phyloP scores from a whole-genome alignment of 2,797 vertebrate genomes.

The Myotis pilosus region DNA sequence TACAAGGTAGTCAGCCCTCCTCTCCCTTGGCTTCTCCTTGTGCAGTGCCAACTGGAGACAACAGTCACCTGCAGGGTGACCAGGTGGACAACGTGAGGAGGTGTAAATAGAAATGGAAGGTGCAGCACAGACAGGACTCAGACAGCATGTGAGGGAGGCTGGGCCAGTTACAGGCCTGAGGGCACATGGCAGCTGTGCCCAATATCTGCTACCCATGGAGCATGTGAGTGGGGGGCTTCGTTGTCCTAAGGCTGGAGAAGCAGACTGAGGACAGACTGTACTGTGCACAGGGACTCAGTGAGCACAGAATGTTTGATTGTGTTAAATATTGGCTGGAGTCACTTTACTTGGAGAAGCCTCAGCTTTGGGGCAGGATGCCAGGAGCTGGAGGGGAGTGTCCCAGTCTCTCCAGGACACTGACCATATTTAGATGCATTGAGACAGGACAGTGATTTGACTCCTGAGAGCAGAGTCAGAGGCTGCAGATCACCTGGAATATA shows the following conservation, averaged over 20 bases:
- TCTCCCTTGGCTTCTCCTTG: background rate
- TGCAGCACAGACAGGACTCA: background rate
- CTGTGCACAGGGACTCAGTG: background rate
- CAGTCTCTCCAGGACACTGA: background rate
- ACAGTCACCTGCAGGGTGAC: background rate
- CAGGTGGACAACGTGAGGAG: background rate
- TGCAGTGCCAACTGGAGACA: background rate
- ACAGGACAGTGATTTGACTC: background rate
- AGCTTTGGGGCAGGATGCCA: background rate
- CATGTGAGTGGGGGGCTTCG: background rate
- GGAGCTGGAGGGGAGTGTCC: background rate
- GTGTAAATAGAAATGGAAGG: background rate
- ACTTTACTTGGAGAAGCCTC: background rate
- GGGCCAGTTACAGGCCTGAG: background rate
- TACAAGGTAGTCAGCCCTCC: background rate
- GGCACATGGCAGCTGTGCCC: background rate
- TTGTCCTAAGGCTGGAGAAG: background rate
- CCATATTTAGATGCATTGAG: accelerated
- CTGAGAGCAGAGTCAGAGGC: background rate
- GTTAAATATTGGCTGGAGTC: background rate
- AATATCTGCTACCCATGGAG: background rate
- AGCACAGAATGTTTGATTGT: background rate
- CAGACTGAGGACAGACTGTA: accelerated
- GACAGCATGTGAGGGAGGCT: background rate
- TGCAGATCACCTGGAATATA: background rate